Percentiles rank a stretch among this genome's conserved stretches.
These are phyloP conservation scores for Potamilus streckersoni DNA, from an alignment of 1,140 invertebrate genomes.

Conservation along the genomic window DNA sequence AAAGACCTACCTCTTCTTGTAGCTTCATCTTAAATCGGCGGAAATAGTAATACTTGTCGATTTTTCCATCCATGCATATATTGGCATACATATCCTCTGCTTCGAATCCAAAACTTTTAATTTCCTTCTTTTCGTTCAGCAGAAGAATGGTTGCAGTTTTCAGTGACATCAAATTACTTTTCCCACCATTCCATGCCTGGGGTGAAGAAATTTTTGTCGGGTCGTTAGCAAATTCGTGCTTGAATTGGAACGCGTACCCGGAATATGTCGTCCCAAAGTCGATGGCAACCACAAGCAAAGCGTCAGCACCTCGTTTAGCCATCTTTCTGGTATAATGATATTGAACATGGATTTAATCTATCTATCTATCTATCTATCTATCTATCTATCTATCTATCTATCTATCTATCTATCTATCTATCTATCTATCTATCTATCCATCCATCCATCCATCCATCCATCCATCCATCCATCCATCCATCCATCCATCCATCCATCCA, in stretches of 20 bases:
- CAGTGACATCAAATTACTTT: constrained; percentile 1
- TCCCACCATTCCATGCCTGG: constrained; percentile 4
- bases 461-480: too few species aligned
- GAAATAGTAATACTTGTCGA: constrained; percentile 16
- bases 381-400: too few species aligned
- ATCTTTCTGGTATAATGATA: too few species aligned
- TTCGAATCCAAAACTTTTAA: constrained; percentile 11
- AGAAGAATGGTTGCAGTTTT: constrained; percentile 17
- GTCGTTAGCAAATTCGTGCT: constrained; percentile 8
- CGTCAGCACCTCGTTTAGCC: too few species aligned
- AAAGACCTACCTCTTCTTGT: constrained; percentile 1
- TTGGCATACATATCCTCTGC: constrained; percentile 13
- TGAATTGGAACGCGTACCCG: constrained; percentile 16
- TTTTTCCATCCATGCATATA: not conserved
- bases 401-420: too few species aligned
- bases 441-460: too few species aligned
- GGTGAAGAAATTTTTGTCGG: constrained; percentile 6
- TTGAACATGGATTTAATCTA: too few species aligned
- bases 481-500: too few species aligned
- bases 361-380: too few species aligned
- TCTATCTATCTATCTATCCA: too few species aligned
- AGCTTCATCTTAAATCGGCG: constrained; percentile 22
- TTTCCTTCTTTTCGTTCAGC: constrained; percentile 7
- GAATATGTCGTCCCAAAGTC: constrained; percentile 19
- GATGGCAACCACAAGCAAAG: constrained; percentile 15